Evolutionary conservation across 2,797 vertebrate species (phyloP), one percentile per base, ranked within the genome.

Genomic region (Columba guinea): DNA sequence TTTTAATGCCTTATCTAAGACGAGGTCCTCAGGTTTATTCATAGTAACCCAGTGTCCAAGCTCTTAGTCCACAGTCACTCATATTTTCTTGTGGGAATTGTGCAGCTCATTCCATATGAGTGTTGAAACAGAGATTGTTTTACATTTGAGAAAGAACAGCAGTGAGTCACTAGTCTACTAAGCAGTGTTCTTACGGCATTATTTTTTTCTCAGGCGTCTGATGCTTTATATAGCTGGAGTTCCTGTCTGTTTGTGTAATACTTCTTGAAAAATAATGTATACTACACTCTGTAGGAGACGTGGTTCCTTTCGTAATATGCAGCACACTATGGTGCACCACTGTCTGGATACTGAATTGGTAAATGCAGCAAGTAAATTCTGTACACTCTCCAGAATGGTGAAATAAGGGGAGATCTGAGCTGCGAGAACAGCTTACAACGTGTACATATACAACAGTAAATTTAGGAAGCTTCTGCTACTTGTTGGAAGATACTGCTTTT

Each of bases 51-150:
- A 37, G 18, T 22, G 35, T 69, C 82, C 80, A 74, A 71, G 17
- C 39, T 69, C 21, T 74, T 77, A 92, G 69, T 84, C 70, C 39
- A 32, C 69, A 64, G 75, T 82, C 84, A 81, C 58, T 84, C 71
- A 46, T 70, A 56, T 83, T 95, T 96, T 95, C 84, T 79, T 93
- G 76, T 96, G 96, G 96, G 93, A 96, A 95, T 71, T 77, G 70
- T 65, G 86, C 78, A 71, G 28, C 59, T 85, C 52, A 69, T 94
- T 90, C 84, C 44, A 69, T 89, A 75, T 80, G 71, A 48, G 20
- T 70, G 58, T 92, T 90, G 87, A 90, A 83, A 86, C 63, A 84
- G 56, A 65, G 77, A 74, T 63, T 86, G 78, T 56, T 96, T 85
- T 82, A 53, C 8, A 6, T 90, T 94, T 94, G 81, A 87, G 91